Base-by-base conservation (phyloP, 2,113 vertebrate genomes). In the Triplophysa rosa region DNA sequence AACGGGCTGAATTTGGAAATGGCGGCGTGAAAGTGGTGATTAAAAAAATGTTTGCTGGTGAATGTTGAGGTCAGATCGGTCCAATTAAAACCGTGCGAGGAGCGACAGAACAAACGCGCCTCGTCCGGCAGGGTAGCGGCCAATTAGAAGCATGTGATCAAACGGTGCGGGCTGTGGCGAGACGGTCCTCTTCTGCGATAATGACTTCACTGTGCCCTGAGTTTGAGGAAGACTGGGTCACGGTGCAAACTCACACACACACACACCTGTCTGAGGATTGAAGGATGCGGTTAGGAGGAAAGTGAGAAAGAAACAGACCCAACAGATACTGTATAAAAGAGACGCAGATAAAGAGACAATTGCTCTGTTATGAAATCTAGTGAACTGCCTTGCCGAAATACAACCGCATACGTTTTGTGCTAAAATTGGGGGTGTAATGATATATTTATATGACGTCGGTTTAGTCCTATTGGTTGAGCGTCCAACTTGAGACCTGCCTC, bases 111-210 rank as follows among this genome's bases (percentile, higher is more conserved):
- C 77, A 74, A 78, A 68, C 12, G 62, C 12, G n/a, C 23, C 23
- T 26, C 26, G 45, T 82, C 68, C 83, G 69, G 70, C 74, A 64
- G 83, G 61, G 63, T 29, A 80, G 37, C 45, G 58, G 75, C 81
- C 80, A 84, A 84, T 85, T 84, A 85, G 72, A 79, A 24, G 47
- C 33, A 4, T 29, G 66, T 67, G 83, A 83, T 83, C 80, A 77
- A 80, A 79, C 68, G 16, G 67, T 59, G 61, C 21, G 47, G 69
- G 71, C 66, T 17, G 49, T 19, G 45, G 59, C 62, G 62, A 42
- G 80, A 63, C 64, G 40, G 70, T 79, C 78, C 59, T 70, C 70
- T 78, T 49, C 37, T 66, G 37, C 16, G 64, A 83, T 84, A 84
- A 86, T 65, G 62, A 86, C 78, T 58, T 80, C 69, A 11, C 62